Evolutionary conservation across 2,113 vertebrate genomes (phyloP).

Genomic region (Pandion haliaetus): DNA sequence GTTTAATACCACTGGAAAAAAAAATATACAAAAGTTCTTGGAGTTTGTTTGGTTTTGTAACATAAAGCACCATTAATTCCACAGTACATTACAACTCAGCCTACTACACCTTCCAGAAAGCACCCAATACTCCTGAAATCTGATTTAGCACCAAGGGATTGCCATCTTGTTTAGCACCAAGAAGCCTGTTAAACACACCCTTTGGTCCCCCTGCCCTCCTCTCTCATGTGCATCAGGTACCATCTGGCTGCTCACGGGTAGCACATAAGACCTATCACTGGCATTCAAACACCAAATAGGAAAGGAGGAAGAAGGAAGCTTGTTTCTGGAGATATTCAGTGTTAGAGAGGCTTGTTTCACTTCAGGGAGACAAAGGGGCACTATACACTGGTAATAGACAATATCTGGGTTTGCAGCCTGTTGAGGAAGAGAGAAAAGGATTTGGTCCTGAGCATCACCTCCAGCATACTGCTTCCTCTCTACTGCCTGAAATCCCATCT

Average conservation of each 20-base stretch:
- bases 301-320: neutral
- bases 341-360: constrained; percentile 1
- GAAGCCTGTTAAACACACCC: neutral
- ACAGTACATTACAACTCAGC: constrained; percentile 41
- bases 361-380: neutral
- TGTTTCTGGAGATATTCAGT: neutral
- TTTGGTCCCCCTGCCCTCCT: neutral
- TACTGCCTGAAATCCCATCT: neutral
- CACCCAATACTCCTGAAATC: constrained; percentile 37
- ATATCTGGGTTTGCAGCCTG: neutral
- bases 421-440: neutral
- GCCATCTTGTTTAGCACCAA: constrained; percentile 62
- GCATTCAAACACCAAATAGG: neutral
- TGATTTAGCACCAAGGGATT: constrained; percentile 59
- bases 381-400: neutral
- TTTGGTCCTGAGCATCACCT: neutral
- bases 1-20: constrained; percentile 63
- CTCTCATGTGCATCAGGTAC: neutral
- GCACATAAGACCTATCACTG: neutral
- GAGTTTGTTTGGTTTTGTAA: constrained; percentile 22
- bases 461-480: neutral
- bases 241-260: neutral
- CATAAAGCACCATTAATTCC: constrained; percentile 66
- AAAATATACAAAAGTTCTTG: constrained; percentile 17
- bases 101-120: constrained; percentile 21